Evolutionary conservation across 1,140 invertebrate genomes (phyloP).

Genomic region (Drosophila ananassae): DNA sequence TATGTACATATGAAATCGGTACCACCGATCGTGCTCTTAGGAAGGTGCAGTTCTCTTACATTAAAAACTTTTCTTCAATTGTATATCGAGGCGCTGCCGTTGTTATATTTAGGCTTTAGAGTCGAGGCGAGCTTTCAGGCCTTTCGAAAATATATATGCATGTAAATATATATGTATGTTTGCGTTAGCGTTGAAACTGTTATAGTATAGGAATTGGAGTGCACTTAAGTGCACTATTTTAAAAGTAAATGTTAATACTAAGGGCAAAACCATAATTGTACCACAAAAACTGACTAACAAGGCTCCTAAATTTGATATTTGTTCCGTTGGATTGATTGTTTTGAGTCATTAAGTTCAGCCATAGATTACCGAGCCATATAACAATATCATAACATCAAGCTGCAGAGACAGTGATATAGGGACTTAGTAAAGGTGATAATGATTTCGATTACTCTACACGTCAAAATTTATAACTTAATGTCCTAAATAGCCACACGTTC

Average conservation of each 20-base stretch:
- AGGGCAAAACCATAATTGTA: neutral
- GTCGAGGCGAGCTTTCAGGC: neutral
- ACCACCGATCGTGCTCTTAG: slow-evolving; percentile 16
- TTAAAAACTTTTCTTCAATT: neutral
- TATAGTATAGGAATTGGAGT: neutral
- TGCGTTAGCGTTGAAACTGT: neutral
- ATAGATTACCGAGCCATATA: too few species aligned
- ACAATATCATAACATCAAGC: too few species aligned
- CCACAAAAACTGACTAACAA: neutral
- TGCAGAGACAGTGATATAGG: too few species aligned
- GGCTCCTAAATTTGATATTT: too few species aligned
- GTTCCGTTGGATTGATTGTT: too few species aligned
- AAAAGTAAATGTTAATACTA: neutral
- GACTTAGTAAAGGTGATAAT: too few species aligned
- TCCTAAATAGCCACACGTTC: too few species aligned
- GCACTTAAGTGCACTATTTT: neutral
- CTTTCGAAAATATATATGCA: neutral
- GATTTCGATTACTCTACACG: too few species aligned
- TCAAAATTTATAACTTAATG: too few species aligned
- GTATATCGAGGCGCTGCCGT: neutral
- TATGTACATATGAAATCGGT: neutral
- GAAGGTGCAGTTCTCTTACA: neutral
- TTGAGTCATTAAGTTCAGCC: too few species aligned
- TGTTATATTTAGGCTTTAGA: neutral
- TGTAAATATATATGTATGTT: too few species aligned